phyloP scores from a whole-genome alignment of 2,888 invertebrate species.

The Opisthograptis luteolata region DNA sequence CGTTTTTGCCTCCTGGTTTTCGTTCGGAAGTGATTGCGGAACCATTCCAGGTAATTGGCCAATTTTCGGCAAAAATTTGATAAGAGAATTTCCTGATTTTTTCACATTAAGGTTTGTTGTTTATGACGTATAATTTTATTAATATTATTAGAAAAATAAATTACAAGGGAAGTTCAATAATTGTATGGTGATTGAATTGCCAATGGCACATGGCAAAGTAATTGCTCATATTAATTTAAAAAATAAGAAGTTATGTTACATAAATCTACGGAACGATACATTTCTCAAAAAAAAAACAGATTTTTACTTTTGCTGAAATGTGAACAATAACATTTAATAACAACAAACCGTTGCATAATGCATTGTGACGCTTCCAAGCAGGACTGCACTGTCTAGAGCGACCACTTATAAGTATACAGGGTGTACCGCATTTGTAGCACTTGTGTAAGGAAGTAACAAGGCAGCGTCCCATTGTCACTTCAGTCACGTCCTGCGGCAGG shows the following conservation, averaged over 20 bases:
- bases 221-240: too few species aligned
- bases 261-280: too few species aligned
- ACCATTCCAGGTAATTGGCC: slow-evolving; percentile 25
- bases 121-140: not conserved
- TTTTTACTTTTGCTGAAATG: too few species aligned
- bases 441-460: slow-evolving; percentile 51
- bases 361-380: slow-evolving; percentile 18
- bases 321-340: too few species aligned
- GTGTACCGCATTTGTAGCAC: slow-evolving; percentile 49
- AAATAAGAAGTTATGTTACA: too few species aligned
- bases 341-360: slow-evolving; percentile 27
- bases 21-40: slow-evolving; percentile 16
- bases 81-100: slow-evolving; percentile 2
- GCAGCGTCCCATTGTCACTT: slow-evolving; percentile 48
- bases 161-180: too few species aligned
- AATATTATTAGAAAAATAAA: too few species aligned
- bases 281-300: too few species aligned
- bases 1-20: slow-evolving; percentile 16
- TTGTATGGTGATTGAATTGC: too few species aligned
- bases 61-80: slow-evolving; percentile 23
- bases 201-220: too few species aligned
- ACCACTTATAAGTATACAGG: slow-evolving; percentile 44
- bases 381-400: slow-evolving; percentile 27
- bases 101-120: not conserved
- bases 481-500: slow-evolving; percentile 60